Evolutionary conservation across 2,888 invertebrate genomes (phyloP), one percentile per base, ranked within the genome.

Genomic region (Lithophane leautieri): DNA sequence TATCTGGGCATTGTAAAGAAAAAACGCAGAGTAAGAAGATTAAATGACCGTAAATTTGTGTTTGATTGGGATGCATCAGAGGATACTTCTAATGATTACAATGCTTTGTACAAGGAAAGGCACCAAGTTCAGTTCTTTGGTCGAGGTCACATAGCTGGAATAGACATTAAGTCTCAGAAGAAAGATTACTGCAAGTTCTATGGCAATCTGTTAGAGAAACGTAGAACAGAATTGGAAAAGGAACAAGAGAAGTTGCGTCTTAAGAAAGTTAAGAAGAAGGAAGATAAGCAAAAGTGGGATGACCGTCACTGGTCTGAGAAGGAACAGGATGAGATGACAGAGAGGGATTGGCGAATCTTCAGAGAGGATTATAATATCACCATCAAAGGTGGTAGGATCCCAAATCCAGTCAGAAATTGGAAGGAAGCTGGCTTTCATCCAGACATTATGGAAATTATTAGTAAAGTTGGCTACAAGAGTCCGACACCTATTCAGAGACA

Each of bases 51-150:
- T 25, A 99, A 99, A 95, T 99, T 99, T 97, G 99, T 99, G 0
- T 99, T 99, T 94, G 99, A 99, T 95, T 99, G 99, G 99, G 99
- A 99, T 96, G 99, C 99, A 0, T 98, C 98, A 0, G 99, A 99
- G 94, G 99, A 99, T 91, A 99, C 99, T 0, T 99, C 99, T 4
- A 98, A 98, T 81, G 99, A 99, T 96, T 99, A 99, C 92, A 99
- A 99, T 94, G 97, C 98, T 79, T 96, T 99, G 40, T 99, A 99
- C 92, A 99, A 99, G 94, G 99, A 99, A 88, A 97, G 98, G 68
- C 99, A 99, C 95, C 99, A 99, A 95, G 98, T 99, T 9, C 99
- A 99, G 95, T 99, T 99, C 94, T 99, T 98, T 96, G 99, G 99
- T 0, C 97, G 99, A 79, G 99, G 99, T 16, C 99, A 99, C 93